Evolutionary conservation across 2,113 vertebrate species (phyloP).

Genomic region (Scytalopus superciliaris): DNA sequence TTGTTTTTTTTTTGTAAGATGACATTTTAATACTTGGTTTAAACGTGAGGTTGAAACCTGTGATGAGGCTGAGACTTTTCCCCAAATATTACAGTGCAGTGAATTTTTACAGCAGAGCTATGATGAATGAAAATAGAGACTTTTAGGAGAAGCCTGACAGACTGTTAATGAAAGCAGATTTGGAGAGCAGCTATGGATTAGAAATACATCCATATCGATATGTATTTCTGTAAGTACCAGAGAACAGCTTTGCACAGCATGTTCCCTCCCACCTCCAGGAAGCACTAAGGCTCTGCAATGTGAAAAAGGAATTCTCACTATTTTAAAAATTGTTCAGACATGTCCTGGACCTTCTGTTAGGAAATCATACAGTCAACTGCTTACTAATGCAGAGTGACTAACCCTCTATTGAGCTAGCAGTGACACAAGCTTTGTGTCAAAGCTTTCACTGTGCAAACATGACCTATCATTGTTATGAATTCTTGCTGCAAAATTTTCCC

Average conservation of each 20-base stretch:
- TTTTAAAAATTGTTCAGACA: conserved; percentile 54
- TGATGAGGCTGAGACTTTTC: background rate
- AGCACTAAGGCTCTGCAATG: background rate
- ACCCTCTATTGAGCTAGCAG: conserved; percentile 6
- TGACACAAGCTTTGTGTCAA: conserved; percentile 37
- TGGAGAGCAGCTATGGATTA: background rate
- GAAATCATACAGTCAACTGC: conserved; percentile 24
- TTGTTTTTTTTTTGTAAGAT: background rate
- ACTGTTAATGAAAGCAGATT: background rate
- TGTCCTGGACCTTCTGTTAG: conserved; percentile 23
- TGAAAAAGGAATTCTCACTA: conserved; percentile 30
- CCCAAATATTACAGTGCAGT: background rate
- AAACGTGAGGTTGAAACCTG: background rate
- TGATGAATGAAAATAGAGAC: background rate
- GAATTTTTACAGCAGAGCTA: background rate
- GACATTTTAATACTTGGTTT: background rate
- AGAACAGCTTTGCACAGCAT: background rate
- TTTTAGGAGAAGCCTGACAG: background rate
- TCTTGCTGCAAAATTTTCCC: background rate
- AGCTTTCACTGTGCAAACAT: conserved; percentile 17
- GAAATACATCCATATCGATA: background rate
- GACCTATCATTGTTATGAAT: background rate
- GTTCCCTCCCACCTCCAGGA: conserved; percentile 12
- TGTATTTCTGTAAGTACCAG: background rate
- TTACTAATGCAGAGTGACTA: conserved; percentile 43